phyloP scores from a whole-genome alignment of 2,797 vertebrate species.

The Artibeus jamaicensis region DNA sequence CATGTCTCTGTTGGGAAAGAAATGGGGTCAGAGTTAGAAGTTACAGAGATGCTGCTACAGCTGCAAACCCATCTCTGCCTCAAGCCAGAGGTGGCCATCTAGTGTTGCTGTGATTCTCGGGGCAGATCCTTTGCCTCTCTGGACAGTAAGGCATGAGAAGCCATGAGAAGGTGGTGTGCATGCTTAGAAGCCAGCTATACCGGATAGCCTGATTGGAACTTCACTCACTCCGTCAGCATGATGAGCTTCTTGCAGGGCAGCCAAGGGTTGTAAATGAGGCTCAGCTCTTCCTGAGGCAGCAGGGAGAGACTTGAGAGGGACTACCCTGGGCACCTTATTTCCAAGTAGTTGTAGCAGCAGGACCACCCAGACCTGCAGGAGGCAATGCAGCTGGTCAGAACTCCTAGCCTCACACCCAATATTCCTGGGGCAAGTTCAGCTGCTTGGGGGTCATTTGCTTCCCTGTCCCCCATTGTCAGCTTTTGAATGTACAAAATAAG shows the following conservation, averaged over 20 bases:
- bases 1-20: conserved; percentile 39
- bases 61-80: background rate
- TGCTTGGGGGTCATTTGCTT: background rate
- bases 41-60: background rate
- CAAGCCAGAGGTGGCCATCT: background rate
- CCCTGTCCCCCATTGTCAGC: background rate
- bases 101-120: background rate
- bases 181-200: background rate
- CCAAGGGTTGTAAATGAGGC: accelerated
- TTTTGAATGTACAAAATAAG: background rate
- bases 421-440: background rate
- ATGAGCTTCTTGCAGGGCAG: background rate
- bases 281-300: background rate
- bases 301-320: background rate
- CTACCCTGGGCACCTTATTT: background rate
- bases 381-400: background rate
- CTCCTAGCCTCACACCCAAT: background rate
- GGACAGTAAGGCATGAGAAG: background rate
- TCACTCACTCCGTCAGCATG: conserved; percentile 54
- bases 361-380: background rate
- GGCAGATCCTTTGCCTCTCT: background rate
- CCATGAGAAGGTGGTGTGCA: background rate
- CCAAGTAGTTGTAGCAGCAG: accelerated
- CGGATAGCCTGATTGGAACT: accelerated
- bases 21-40: background rate